These are phyloP conservation scores for Neria commutata DNA, from an alignment of 2,888 invertebrate species.

Conservation along the genomic window DNA sequence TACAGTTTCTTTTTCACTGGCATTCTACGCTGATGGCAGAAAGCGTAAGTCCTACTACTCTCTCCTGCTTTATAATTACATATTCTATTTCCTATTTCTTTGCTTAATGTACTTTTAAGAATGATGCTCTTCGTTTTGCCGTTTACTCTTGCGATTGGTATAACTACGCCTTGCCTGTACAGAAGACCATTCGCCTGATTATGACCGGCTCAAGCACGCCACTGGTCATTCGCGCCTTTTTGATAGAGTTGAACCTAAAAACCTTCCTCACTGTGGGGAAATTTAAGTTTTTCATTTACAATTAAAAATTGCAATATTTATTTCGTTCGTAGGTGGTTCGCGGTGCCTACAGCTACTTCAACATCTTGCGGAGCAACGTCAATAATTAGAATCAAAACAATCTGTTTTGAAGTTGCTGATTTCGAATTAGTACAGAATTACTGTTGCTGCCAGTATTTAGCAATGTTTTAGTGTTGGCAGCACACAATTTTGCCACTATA, in stretches of 20 bases:
- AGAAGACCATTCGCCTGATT: conserved; percentile 40
- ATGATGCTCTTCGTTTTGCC: conserved; percentile 38
- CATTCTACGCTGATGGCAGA: conserved; percentile 48
- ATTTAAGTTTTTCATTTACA: neutral
- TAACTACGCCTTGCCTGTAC: conserved; percentile 39
- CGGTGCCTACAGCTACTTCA: too few species aligned
- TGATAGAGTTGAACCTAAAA: conserved; percentile 46
- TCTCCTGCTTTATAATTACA: neutral
- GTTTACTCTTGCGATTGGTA: conserved; percentile 50
- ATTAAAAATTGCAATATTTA: too few species aligned
- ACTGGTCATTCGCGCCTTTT: conserved; percentile 46
- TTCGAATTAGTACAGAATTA: too few species aligned
- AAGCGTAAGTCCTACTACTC: conserved; percentile 34
- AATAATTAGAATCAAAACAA: too few species aligned
- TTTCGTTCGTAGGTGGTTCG: too few species aligned
- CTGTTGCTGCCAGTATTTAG: too few species aligned
- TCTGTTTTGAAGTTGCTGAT: too few species aligned
- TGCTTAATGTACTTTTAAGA: conserved; percentile 31
- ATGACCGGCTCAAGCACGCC: conserved; percentile 46
- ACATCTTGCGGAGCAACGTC: too few species aligned
- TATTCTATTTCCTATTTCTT: conserved; percentile 13
- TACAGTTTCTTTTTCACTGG: conserved; percentile 54
- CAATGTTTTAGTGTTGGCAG: too few species aligned
- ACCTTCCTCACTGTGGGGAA: conserved; percentile 48
- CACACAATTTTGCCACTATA: too few species aligned